Conservation (phyloP, 2,797 vertebrate species). For the Hydrolagus colliei region DNA sequence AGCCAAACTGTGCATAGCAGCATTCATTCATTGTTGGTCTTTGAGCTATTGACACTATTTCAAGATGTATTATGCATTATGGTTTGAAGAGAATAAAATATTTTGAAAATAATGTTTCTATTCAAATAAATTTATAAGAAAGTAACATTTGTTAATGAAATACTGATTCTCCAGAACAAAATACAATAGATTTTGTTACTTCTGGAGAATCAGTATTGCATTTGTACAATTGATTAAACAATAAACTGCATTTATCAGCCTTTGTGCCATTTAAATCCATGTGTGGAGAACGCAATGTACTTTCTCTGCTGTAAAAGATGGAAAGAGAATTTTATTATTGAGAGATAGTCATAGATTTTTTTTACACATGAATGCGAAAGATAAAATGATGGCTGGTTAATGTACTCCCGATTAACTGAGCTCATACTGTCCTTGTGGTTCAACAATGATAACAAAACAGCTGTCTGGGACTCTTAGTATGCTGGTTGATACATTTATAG, state of each 20-base stretch:
- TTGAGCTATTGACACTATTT: too few relatives aligned
- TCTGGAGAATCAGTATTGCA: background rate
- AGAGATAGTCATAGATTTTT: background rate
- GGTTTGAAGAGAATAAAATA: background rate
- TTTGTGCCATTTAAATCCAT: background rate
- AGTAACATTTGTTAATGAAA: background rate
- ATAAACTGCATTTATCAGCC: background rate
- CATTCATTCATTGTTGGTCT: too few relatives aligned
- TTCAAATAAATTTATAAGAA: background rate
- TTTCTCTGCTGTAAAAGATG: background rate
- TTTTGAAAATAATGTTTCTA: background rate
- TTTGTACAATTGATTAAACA: background rate
- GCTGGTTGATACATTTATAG: background rate
- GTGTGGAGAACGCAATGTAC: background rate
- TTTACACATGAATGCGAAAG: background rate
- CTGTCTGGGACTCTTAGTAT: background rate
- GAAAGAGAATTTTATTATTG: background rate
- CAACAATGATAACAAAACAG: background rate
- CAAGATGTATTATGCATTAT: background rate
- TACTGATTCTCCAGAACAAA: too few relatives aligned
- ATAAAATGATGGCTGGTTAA: background rate
- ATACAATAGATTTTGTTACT: background rate
- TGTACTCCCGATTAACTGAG: background rate
- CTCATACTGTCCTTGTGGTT: background rate
- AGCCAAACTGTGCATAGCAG: too few relatives aligned